phyloP scores from a whole-genome alignment of 2,113 vertebrate genomes.

The Turnix velox region DNA sequence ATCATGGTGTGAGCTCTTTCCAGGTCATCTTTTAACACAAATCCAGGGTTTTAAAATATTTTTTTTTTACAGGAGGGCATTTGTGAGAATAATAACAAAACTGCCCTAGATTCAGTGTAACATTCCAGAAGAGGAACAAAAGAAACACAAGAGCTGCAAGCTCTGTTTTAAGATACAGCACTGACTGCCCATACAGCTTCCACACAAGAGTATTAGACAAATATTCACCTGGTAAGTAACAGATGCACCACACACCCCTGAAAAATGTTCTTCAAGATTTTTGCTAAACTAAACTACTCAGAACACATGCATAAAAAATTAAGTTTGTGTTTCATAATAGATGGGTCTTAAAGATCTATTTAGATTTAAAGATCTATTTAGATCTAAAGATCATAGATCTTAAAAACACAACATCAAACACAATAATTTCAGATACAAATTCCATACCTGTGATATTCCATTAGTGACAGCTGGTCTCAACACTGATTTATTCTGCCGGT shows the following conservation, averaged over 20 bases:
- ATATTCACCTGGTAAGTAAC: neutral
- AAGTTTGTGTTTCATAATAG: neutral
- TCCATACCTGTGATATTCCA: slow-evolving; percentile 91
- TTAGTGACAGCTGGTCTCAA: slow-evolving; percentile 90
- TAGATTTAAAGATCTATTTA: no score
- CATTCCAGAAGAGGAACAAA: neutral
- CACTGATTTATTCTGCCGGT: slow-evolving; percentile 87
- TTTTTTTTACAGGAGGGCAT: neutral
- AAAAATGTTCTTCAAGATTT: neutral
- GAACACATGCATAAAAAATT: neutral
- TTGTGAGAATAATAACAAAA: neutral
- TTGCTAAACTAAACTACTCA: neutral
- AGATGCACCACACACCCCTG: neutral
- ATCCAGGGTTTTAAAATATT: accelerated
- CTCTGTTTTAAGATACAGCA: neutral
- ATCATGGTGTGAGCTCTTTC: neutral
- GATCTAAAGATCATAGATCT: no score
- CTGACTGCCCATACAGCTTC: neutral
- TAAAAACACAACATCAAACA: neutral
- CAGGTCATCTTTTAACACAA: neutral
- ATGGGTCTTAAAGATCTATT: neutral
- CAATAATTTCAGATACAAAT: neutral
- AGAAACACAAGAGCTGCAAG: neutral
- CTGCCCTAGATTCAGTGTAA: neutral
- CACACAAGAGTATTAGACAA: neutral